phyloP scores from a whole-genome alignment of 2,888 invertebrate genomes.

The Erebia ligea region DNA sequence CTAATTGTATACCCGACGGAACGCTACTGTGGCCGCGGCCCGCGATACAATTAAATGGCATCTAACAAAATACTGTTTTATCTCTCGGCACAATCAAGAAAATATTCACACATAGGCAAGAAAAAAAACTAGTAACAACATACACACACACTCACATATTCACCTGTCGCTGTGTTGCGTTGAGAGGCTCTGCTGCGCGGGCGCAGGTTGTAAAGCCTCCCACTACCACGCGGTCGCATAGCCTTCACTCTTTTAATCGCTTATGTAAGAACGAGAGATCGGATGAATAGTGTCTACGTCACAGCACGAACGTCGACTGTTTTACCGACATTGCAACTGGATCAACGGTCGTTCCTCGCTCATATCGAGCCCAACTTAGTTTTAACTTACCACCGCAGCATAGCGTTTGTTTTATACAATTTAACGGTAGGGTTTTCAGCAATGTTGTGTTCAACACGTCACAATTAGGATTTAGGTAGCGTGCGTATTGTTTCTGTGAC shows the following conservation, averaged over 20 bases:
- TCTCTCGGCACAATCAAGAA: constrained; percentile 72
- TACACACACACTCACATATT: constrained; percentile 70
- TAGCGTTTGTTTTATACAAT: constrained; percentile 67
- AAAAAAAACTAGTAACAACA: constrained; percentile 51
- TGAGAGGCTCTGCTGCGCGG: constrained; percentile 70
- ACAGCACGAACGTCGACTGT: constrained; percentile 56
- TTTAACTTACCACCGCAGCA: constrained; percentile 73
- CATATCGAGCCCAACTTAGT: constrained; percentile 78
- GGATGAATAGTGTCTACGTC: constrained; percentile 44
- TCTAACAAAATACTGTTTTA: constrained; percentile 73
- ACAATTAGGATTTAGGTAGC: constrained; percentile 50
- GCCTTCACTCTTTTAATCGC: constrained; percentile 52
- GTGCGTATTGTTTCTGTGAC: constrained; percentile 57
- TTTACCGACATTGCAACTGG: constrained; percentile 75
- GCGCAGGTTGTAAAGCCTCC: constrained; percentile 76
- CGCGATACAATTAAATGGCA: constrained; percentile 58
- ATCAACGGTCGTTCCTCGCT: constrained; percentile 80
- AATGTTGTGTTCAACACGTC: constrained; percentile 70
- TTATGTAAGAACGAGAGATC: constrained; percentile 53
- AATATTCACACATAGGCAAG: constrained; percentile 59
- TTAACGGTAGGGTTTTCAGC: constrained; percentile 62
- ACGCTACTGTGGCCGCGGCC: constrained; percentile 54
- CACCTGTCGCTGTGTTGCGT: constrained; percentile 77
- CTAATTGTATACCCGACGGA: constrained; percentile 54
- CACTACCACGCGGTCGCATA: constrained; percentile 60